A percentile compares a stretch with the other conserved stretches of the same genome.
phyloP scores from a whole-genome alignment of 2,888 invertebrate genomes.

The Eristalis pertinax region DNA sequence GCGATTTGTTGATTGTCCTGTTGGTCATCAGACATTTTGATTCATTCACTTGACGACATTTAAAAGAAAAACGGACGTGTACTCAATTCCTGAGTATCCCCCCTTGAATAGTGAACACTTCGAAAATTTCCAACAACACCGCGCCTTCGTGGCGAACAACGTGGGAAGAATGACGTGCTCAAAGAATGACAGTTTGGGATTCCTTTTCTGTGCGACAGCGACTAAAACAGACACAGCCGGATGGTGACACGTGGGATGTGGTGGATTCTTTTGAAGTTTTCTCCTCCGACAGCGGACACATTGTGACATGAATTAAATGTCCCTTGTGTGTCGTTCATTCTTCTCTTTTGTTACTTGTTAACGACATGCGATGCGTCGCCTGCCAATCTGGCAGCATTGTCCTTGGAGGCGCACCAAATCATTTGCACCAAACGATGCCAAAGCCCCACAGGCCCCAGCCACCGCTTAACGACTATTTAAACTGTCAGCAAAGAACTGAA shows the following conservation, averaged over 20 bases:
- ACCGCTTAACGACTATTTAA: not conserved
- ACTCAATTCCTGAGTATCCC: too few species aligned
- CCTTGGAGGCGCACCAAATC: too few species aligned
- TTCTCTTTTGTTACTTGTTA: not conserved
- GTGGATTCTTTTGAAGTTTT: not conserved
- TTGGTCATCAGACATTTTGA: not conserved
- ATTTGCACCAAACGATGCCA: not conserved
- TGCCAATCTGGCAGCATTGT: not conserved
- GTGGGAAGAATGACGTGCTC: too few species aligned
- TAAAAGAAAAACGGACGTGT: too few species aligned
- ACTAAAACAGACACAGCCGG: not conserved
- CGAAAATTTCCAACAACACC: not conserved
- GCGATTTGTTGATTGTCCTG: not conserved
- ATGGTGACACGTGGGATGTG: not conserved
- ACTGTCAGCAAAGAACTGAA: not conserved
- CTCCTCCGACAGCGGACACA: not conserved
- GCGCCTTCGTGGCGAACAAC: too few species aligned
- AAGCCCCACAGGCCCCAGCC: not conserved
- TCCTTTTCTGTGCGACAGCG: not conserved
- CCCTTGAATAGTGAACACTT: not conserved
- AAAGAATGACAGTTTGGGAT: not conserved
- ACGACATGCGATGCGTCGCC: not conserved
- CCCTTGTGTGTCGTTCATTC: not conserved
- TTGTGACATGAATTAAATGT: not conserved
- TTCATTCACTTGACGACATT: too few species aligned